Percentiles rank a stretch among this genome's conserved stretches.
These are phyloP conservation scores for Tenthredo amoena DNA, from an alignment of 2,888 invertebrate genomes.

Conservation along the genomic window DNA sequence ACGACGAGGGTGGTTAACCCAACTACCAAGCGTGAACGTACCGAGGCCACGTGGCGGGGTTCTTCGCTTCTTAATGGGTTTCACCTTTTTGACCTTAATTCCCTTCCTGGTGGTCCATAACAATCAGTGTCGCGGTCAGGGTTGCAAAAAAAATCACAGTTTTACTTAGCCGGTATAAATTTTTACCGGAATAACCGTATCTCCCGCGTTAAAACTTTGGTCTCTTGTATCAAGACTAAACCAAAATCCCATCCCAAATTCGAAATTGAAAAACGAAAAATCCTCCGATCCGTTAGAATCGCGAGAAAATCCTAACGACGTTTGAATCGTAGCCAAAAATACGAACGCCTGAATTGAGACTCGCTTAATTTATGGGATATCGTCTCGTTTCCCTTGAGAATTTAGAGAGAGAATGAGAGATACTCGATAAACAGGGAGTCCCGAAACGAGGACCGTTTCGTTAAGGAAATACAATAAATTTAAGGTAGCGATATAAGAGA, in stretches of 20 bases:
- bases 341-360: neutral
- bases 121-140: slow-evolving; percentile 5
- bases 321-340: neutral
- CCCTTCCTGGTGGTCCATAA: neutral
- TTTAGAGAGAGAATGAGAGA: neutral
- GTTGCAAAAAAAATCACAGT: neutral
- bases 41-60: slow-evolving; percentile 19
- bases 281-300: neutral
- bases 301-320: neutral
- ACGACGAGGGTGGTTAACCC: slow-evolving; percentile 7
- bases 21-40: neutral
- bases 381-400: neutral
- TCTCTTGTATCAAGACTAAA: neutral
- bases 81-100: slow-evolving; percentile 25
- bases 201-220: neutral
- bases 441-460: neutral
- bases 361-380: neutral
- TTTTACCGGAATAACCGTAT: neutral
- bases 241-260: neutral
- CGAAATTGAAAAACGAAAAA: neutral
- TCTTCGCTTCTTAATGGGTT: slow-evolving; percentile 37
- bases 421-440: neutral
- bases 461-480: neutral
- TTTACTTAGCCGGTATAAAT: neutral
- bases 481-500: neutral